A percentile compares a stretch with the other conserved stretches of the same genome.
These are phyloP conservation scores for Conops quadrifasciatus DNA, from an alignment of 2,888 invertebrate species.

Conservation along the genomic window DNA sequence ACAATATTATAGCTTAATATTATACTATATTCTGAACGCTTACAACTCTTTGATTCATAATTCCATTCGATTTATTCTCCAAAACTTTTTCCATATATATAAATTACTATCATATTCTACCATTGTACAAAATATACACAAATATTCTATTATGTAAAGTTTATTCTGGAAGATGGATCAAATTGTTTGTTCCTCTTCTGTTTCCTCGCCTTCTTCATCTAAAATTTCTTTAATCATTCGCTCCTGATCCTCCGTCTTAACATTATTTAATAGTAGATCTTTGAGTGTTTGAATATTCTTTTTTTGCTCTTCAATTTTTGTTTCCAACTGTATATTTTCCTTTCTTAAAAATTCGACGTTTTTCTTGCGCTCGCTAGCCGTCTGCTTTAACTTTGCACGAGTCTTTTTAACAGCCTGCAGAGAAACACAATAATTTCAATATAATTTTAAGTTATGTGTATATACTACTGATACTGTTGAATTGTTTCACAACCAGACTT, in stretches of 20 bases:
- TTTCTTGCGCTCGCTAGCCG: constrained; percentile 58
- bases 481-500: no score
- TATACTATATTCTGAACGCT: no score
- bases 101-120: no score
- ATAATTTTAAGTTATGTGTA: neutral
- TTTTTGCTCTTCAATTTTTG: constrained; percentile 54
- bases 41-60: no score
- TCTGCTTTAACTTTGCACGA: constrained; percentile 60
- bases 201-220: constrained; percentile 32
- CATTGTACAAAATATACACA: no score
- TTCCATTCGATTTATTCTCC: neutral
- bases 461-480: neutral
- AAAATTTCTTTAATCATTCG: constrained; percentile 52
- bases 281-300: constrained; percentile 53
- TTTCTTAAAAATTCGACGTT: constrained; percentile 55
- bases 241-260: constrained; percentile 51
- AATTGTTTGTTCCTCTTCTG: constrained; percentile 5
- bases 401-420: constrained; percentile 62
- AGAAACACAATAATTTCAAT: constrained; percentile 16
- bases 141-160: no score
- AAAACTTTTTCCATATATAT: no score
- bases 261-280: constrained; percentile 53
- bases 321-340: constrained; percentile 53
- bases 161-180: neutral
- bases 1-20: no score